Conservation (phyloP, 2,113 vertebrate genomes). For the Nematolebias whitei region DNA sequence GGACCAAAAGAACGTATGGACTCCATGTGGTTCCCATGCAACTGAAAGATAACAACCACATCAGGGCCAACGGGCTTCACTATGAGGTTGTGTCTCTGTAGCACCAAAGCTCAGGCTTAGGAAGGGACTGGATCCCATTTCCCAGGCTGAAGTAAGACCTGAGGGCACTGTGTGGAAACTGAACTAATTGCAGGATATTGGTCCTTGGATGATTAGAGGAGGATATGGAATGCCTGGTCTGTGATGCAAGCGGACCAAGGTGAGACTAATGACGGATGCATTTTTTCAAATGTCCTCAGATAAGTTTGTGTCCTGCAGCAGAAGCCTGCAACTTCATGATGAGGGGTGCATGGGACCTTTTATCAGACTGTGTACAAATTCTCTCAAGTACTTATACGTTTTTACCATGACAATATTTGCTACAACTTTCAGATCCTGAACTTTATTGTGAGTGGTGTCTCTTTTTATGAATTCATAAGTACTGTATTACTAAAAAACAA, state of each 20-base stretch:
- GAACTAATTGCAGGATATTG: slow-evolving; percentile 96
- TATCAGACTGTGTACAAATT: not conserved
- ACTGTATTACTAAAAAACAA: no score
- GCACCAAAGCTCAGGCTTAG: slow-evolving; percentile 69
- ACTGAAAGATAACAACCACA: slow-evolving; percentile 72
- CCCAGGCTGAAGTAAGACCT: slow-evolving; percentile 88
- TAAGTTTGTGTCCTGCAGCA: slow-evolving; percentile 63
- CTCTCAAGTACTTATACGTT: not conserved
- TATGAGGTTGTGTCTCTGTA: slow-evolving; percentile 66
- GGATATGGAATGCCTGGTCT: slow-evolving; percentile 90
- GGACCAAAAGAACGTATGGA: slow-evolving; percentile 50
- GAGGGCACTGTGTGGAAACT: slow-evolving; percentile 88
- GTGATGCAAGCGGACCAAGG: slow-evolving; percentile 91
- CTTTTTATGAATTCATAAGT: not conserved
- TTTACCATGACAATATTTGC: not conserved
- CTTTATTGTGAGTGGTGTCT: no score
- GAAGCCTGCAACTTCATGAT: slow-evolving; percentile 21
- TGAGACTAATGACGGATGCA: slow-evolving; percentile 79
- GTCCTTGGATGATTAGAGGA: slow-evolving; percentile 93
- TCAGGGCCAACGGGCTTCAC: slow-evolving; percentile 61
- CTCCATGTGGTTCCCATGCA: slow-evolving; percentile 76
- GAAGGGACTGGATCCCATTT: slow-evolving; percentile 86
- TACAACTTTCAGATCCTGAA: not conserved
- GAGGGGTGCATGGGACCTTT: slow-evolving; percentile 4
- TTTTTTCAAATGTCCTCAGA: slow-evolving; percentile 64